A percentile compares a stretch with the other conserved stretches of the same genome.
Conservation (phyloP, 2,113 vertebrate species). For the Nematolebias whitei region DNA sequence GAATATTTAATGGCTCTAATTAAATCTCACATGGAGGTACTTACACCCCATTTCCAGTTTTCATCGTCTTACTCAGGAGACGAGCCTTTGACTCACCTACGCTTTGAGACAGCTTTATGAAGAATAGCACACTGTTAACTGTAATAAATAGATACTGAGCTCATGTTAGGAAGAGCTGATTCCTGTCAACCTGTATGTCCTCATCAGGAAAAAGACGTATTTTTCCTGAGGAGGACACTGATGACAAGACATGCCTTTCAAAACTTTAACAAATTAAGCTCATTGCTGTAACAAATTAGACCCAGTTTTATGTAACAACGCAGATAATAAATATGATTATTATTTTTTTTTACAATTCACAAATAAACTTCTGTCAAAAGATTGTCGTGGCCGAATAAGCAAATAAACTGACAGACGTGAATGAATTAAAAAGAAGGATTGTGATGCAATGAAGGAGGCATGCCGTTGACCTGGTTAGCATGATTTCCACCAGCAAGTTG, state of each 20-base stretch:
- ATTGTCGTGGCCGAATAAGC: neutral
- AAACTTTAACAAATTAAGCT: neutral
- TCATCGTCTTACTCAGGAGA: slow-evolving; percentile 68
- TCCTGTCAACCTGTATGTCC: slow-evolving; percentile 30
- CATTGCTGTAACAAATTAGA: slow-evolving; percentile 23
- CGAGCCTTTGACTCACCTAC: slow-evolving; percentile 60
- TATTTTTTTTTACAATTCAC: slow-evolving; percentile 1
- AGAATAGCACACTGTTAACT: slow-evolving; percentile 41
- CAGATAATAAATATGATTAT: slow-evolving; percentile 8
- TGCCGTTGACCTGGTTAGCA: too few species aligned
- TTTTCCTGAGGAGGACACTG: neutral
- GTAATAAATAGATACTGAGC: slow-evolving; percentile 47
- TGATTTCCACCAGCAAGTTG: too few species aligned
- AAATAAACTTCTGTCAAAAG: neutral
- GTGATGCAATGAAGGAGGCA: too few species aligned
- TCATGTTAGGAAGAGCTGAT: slow-evolving; percentile 44
- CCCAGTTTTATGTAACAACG: neutral
- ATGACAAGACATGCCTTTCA: too few species aligned
- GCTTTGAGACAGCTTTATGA: slow-evolving; percentile 34
- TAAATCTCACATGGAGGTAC: slow-evolving; percentile 78
- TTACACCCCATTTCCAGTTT: slow-evolving; percentile 78
- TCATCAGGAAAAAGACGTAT: slow-evolving; percentile 4
- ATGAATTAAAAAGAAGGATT: neutral
- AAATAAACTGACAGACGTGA: neutral
- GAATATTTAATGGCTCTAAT: slow-evolving; percentile 86